phyloP scores from a whole-genome alignment of 2,888 invertebrate species.

The Mantis religiosa region DNA sequence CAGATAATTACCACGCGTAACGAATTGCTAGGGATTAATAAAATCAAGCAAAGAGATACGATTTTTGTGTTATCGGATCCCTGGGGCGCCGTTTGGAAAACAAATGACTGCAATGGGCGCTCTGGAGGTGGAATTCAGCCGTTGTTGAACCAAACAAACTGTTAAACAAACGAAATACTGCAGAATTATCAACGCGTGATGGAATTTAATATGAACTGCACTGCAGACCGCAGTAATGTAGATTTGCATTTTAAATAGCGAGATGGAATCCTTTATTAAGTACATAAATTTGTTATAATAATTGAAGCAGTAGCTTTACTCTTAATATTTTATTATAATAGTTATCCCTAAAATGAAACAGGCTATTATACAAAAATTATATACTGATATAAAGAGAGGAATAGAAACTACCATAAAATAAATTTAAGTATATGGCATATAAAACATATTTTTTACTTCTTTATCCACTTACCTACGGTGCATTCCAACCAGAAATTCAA shows the following conservation, averaged over 20 bases:
- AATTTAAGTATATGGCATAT: too few relatives aligned
- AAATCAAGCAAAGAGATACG: background rate
- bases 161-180: background rate
- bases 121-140: background rate
- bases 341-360: too few relatives aligned
- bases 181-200: background rate
- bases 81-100: background rate
- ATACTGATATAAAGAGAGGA: too few relatives aligned
- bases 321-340: too few relatives aligned
- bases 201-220: background rate
- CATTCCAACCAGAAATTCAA: too few relatives aligned
- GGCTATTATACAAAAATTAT: too few relatives aligned
- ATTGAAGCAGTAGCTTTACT: background rate
- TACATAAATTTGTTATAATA: background rate
- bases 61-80: background rate
- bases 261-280: background rate
- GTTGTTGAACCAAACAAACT: background rate
- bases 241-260: background rate
- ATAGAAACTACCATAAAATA: too few relatives aligned
- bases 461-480: too few relatives aligned
- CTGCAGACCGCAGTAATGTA: background rate
- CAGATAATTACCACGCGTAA: background rate
- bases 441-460: too few relatives aligned
- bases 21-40: background rate
- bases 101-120: background rate